These are phyloP conservation scores for Paramuricea clavata DNA, from an alignment of 92 coral and sea anemone species.

Conservation along the genomic window DNA sequence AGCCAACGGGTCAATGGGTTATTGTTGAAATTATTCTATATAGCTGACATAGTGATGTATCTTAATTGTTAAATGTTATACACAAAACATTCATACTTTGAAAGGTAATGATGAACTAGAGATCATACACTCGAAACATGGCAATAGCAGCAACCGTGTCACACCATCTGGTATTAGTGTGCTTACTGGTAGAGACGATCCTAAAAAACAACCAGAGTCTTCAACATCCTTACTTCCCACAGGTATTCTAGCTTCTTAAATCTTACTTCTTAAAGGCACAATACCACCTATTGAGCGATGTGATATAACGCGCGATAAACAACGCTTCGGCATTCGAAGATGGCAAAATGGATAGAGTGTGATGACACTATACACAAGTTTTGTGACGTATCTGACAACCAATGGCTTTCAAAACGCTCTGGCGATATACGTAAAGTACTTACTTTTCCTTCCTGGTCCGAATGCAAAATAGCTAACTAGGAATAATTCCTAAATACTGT, in stretches of 20 bases:
- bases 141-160: constrained; percentile 20
- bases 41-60: not conserved
- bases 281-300: not conserved
- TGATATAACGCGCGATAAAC: no score
- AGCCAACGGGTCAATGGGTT: not conserved
- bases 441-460: no score
- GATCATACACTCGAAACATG: constrained; percentile 18
- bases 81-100: constrained; percentile 8
- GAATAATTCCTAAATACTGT: no score
- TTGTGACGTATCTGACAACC: no score
- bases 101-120: constrained; percentile 33
- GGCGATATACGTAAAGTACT: no score
- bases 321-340: no score
- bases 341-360: no score
- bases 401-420: no score
- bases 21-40: not conserved
- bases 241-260: constrained; percentile 4
- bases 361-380: no score
- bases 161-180: not conserved
- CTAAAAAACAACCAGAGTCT: constrained; percentile 19
- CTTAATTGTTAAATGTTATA: not conserved
- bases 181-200: not conserved
- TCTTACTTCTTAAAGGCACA: constrained; percentile 10
- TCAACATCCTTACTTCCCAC: constrained; percentile 29
- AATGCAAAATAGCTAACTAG: no score